A percentile compares a stretch with the other conserved stretches of the same genome.
phyloP scores from a whole-genome alignment of 2,888 invertebrate species.

The Caenorhabditis imperialis region DNA sequence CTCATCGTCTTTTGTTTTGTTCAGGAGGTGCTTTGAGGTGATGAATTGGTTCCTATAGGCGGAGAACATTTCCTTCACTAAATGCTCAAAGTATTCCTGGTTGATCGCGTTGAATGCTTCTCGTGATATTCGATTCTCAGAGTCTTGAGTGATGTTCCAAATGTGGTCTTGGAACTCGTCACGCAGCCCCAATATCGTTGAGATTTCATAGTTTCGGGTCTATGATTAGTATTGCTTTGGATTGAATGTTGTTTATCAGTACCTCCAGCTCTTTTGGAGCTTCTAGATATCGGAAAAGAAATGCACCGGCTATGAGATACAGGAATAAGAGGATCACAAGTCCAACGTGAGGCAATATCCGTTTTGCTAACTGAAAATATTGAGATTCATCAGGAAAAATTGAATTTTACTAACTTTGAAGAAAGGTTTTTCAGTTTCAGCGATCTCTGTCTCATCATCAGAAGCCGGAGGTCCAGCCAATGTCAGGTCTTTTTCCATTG shows the following conservation, averaged over 20 bases:
- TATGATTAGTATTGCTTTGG: conserved; percentile 23
- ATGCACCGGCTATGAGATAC: conserved; percentile 76
- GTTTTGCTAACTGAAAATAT: conserved; percentile 69
- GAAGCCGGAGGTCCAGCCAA: conserved; percentile 68
- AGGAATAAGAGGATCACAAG: conserved; percentile 74
- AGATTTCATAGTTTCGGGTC: conserved; percentile 72
- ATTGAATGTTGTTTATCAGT: too few relatives aligned
- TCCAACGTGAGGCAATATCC: conserved; percentile 78
- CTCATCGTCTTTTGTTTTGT: conserved; percentile 72
- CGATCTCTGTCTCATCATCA: conserved; percentile 69
- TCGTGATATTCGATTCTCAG: conserved; percentile 73
- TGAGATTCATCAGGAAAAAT: background rate
- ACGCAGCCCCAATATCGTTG: conserved; percentile 71
- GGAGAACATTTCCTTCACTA: conserved; percentile 66
- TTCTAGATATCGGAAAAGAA: conserved; percentile 75
- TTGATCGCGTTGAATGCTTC: conserved; percentile 76
- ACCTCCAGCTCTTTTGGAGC: conserved; percentile 75
- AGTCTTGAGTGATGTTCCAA: conserved; percentile 76
- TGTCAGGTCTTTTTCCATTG: conserved; percentile 74
- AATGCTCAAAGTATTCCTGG: conserved; percentile 74
- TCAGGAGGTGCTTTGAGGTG: conserved; percentile 74
- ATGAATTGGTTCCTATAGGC: conserved; percentile 77
- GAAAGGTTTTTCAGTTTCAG: conserved; percentile 61
- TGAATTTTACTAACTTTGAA: conserved; percentile 1
- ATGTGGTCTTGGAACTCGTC: conserved; percentile 76